These are phyloP conservation scores for Procambarus clarkii DNA, from an alignment of 1,140 invertebrate genomes.

Conservation along the genomic window DNA sequence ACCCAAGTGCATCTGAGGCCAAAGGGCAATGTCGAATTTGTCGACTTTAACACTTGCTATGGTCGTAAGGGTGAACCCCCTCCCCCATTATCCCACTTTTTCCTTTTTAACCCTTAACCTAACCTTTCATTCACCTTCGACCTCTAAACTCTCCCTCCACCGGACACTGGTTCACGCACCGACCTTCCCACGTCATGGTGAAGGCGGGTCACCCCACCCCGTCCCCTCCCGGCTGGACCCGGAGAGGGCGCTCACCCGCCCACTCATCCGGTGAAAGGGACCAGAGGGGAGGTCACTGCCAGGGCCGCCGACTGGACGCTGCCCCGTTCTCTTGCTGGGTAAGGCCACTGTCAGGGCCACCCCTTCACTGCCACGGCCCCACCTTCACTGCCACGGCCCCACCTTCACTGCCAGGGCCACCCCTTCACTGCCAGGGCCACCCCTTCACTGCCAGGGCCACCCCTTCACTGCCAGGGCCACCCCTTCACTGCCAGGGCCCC, in stretches of 20 bases:
- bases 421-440: neutral
- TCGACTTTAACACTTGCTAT: no score
- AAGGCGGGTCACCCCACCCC: neutral
- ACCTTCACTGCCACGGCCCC: neutral
- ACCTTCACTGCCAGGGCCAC: neutral
- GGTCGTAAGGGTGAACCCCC: neutral
- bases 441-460: neutral
- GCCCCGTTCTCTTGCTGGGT: neutral
- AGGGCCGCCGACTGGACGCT: neutral
- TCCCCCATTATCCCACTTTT: neutral
- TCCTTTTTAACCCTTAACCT: no score
- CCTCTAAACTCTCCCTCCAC: no score
- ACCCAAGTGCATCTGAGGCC: no score
- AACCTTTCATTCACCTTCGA: no score
- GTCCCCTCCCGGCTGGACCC: no score
- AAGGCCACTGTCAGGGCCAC: neutral
- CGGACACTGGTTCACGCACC: no score
- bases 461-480: neutral
- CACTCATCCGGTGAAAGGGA: neutral
- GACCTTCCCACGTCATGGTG: neutral
- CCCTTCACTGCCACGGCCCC: neutral
- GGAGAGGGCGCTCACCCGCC: neutral
- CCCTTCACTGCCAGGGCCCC: neutral
- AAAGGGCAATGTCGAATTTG: no score
- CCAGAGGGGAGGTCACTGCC: neutral